phyloP scores from a whole-genome alignment of 2,797 vertebrate species.

The Ctenopoma multispine region DNA sequence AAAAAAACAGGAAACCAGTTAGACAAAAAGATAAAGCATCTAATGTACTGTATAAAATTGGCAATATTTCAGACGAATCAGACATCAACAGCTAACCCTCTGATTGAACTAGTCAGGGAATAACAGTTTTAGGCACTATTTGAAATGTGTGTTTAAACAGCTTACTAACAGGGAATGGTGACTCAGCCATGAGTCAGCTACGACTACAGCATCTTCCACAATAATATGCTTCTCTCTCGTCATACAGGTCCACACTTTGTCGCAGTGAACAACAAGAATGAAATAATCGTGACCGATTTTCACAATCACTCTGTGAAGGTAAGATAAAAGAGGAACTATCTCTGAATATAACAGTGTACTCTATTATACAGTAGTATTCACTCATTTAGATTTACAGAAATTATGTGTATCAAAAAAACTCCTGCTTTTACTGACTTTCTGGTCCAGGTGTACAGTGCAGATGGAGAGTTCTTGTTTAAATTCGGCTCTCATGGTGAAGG shows the following conservation, averaged over 20 bases:
- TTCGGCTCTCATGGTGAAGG: constrained; percentile 98
- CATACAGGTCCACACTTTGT: constrained; percentile 95
- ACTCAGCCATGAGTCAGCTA: not conserved
- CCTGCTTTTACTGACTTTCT: constrained; percentile 3
- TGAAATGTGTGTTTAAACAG: constrained; percentile 9
- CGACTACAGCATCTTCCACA: not conserved
- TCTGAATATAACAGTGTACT: not conserved
- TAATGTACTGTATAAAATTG: constrained; percentile 9
- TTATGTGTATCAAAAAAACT: not conserved
- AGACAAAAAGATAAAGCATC: constrained; percentile 1
- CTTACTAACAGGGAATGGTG: constrained; percentile 29
- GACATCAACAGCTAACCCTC: not conserved
- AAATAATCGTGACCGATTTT: constrained; percentile 97
- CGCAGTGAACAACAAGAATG: constrained; percentile 97
- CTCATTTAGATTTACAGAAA: not conserved
- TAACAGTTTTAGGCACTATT: constrained; percentile 2
- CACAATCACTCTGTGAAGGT: constrained; percentile 99
- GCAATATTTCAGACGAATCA: constrained; percentile 4
- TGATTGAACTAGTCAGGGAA: constrained; percentile 2
- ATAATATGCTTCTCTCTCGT: constrained; percentile 19
- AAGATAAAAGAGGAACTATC: constrained; percentile 46
- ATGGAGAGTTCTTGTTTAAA: constrained; percentile 96
- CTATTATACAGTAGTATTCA: not conserved
- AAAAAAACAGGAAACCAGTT: not conserved
- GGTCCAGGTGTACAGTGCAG: constrained; percentile 93